Evolutionary conservation across 2,888 invertebrate genomes (phyloP), one percentile per base, ranked within the genome.

Genomic region (Ariolimax columbianus): DNA sequence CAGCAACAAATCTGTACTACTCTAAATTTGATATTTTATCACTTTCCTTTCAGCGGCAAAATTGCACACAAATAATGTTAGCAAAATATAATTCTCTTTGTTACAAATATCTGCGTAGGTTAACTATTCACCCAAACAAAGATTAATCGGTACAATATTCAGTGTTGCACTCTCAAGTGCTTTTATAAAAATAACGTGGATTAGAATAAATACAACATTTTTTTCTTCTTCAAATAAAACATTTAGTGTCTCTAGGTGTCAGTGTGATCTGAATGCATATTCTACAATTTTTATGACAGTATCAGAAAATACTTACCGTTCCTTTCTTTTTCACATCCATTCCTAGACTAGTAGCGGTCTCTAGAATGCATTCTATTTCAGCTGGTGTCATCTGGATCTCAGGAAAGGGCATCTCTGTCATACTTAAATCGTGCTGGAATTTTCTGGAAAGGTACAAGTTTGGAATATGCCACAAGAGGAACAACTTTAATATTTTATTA

Each of bases 301-400:
- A 55, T 23, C 11, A 51, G 23, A 33, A 80, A 68, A 38, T 43
- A 88, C 89, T 89, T 84, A 91, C 91, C 43, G 89, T 87, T 75
- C 90, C 91, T n/a, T 84, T 84, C 36, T 88, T 82, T 83, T 87
- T 88, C 23, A 88, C 85, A n/a, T 87, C 73, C 33, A 91, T 86
- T 14, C 89, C 90, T 38, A 90, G 63, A 23, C 87, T 81, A 9
- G 85, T 86, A 3, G 89, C 89, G 1, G 87, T 89, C n/a, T 89
- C 88, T 77, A 91, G 33, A 17, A 91, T 88, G 85, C 89, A 91
- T 0, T 82, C 87, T 30, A 90, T 90, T 72, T 91, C 91, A 38
- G 88, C 89, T n/a, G 88, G 83, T 23, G 89, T 89, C 85, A 91
- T 85, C 40, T 88, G 88, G 30, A 82, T 88, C 14, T 88, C 86